These are phyloP conservation scores for Maconellicoccus hirsutus DNA, from an alignment of 1,140 invertebrate species.

Conservation along the genomic window DNA sequence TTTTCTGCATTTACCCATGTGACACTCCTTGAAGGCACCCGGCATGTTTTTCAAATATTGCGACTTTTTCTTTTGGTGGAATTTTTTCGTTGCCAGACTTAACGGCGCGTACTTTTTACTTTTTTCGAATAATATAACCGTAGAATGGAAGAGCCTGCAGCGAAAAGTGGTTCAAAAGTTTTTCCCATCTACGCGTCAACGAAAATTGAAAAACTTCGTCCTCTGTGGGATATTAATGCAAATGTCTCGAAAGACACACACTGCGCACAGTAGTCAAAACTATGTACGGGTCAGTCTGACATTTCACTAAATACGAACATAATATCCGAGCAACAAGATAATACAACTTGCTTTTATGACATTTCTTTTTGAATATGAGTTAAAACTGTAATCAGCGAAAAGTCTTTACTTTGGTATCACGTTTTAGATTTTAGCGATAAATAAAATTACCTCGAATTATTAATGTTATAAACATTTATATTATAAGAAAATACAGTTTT, in stretches of 20 bases:
- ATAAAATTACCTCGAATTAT: too few species aligned
- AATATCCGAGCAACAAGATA: too few species aligned
- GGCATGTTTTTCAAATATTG: neutral
- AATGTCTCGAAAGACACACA: neutral
- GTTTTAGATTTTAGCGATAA: too few species aligned
- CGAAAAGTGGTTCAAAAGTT: neutral
- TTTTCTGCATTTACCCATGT: neutral
- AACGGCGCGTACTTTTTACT: neutral
- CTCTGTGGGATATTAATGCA: conserved; percentile 7
- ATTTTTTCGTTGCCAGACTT: neutral
- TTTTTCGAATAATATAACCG: neutral
- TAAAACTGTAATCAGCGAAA: too few species aligned
- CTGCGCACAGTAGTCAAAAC: neutral
- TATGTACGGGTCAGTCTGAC: neutral
- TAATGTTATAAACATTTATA: too few species aligned
- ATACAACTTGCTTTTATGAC: too few species aligned
- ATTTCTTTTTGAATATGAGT: too few species aligned
- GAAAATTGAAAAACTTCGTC: conserved; percentile 4
- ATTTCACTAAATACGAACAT: too few species aligned
- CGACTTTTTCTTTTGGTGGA: neutral
- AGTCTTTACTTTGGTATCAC: too few species aligned
- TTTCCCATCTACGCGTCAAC: neutral
- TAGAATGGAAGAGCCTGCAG: neutral
- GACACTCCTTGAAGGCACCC: neutral
- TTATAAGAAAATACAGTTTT: too few species aligned